Base-by-base conservation (phyloP, 2,797 vertebrate species). In the Gallinago stenura region DNA sequence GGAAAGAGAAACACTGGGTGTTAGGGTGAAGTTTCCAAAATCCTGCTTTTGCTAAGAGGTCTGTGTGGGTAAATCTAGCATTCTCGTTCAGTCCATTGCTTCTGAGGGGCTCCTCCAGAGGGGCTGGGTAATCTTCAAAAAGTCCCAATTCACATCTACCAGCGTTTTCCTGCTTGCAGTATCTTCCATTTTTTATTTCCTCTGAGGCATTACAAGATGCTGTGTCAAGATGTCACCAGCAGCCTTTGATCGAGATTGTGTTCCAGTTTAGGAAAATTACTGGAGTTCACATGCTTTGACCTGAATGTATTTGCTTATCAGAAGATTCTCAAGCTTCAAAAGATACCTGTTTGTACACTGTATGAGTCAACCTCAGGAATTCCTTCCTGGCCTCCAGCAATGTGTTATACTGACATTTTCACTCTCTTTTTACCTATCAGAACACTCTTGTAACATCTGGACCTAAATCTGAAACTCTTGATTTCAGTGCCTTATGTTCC, bases 341-440 rank as follows among this genome's bases (percentile, higher is more conserved):
- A 89, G 54, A 69, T 46, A 57, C 37, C 65, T 78, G 35, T 83
- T 84, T 65, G 73, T 56, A 81, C 65, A 13, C 5, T 3, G 4
- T 61, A 10, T 87, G 89, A 96, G 56, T 90, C 89, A 92, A 28
- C 62, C 75, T 69, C 60, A 87, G 64, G 91, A 96, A 94, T 95
- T 92, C 56, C 39, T 14, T 92, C 51, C 56, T 79, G 46, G 60
- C 61, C 64, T 83, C 46, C 56, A 87, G 87, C 76, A 70, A 0
- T 43, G 8, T 87, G 33, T 77, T 95, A 54, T 91, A 54, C 31
- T 89, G 73, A 51, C 21, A 20, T 2, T 10, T 4, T 43, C 35
- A 12, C 39, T 62, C 39, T 62, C 15, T 33, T 18, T 84, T 79
- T 79, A 46, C 60, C 35, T 77, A 51, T 43, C 39, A 58, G 54